phyloP scores from a whole-genome alignment of 1,140 invertebrate species.

The Drosophila hydei region DNA sequence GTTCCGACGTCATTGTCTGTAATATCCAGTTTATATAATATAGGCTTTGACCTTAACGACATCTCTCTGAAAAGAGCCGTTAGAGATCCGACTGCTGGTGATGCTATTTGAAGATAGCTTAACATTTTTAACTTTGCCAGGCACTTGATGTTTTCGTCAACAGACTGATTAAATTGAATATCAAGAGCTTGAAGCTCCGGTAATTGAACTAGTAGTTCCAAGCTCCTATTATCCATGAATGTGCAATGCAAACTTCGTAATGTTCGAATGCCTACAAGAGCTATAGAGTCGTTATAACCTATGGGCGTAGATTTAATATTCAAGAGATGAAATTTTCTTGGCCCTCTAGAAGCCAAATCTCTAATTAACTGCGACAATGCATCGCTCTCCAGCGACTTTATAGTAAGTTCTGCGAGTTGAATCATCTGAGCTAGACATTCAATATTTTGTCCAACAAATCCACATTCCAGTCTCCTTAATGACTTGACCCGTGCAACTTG shows the following conservation, averaged over 20 bases:
- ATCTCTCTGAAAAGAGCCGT: not conserved
- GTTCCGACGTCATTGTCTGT: not conserved
- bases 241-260: not conserved
- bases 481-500: not conserved
- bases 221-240: not conserved
- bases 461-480: not conserved
- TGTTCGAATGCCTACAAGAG: not conserved
- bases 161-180: not conserved
- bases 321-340: conserved; percentile 1
- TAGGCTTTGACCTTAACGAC: not conserved
- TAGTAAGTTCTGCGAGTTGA: conserved; percentile 10
- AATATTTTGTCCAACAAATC: conserved; percentile 2
- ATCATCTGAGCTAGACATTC: not conserved
- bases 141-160: not conserved
- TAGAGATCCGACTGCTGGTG: not conserved
- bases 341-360: not conserved
- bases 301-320: not conserved
- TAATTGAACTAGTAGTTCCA: not conserved
- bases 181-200: not conserved
- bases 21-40: not conserved
- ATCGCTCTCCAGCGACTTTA: not conserved
- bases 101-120: not conserved
- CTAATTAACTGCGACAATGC: not conserved
- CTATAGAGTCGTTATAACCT: not conserved
- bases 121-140: conserved; percentile 2